phyloP scores from a whole-genome alignment of 2,888 invertebrate genomes.

The Drosophila paracracens region DNA sequence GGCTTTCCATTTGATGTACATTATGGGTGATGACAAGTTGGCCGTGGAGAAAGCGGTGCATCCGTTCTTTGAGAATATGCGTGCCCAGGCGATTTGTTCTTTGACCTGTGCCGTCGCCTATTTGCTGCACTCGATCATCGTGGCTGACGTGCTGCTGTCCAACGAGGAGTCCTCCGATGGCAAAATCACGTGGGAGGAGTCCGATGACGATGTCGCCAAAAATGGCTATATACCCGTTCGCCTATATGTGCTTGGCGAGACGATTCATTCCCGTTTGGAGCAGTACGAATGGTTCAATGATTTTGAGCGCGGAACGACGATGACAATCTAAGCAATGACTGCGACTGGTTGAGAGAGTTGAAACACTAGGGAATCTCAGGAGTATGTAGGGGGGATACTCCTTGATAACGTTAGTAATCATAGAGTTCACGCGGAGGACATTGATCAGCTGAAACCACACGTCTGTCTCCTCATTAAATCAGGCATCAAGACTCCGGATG shows the following conservation, averaged over 20 bases:
- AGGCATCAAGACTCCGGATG: background rate
- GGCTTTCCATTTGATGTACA: slow-evolving; percentile 34
- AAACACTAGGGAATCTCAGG: too few relatives aligned
- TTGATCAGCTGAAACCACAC: background rate
- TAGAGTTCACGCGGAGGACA: background rate
- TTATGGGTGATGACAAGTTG: background rate
- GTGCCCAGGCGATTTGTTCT: slow-evolving; percentile 34
- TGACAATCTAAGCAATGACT: slow-evolving; percentile 31
- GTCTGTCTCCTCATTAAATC: background rate
- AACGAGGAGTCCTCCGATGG: slow-evolving; percentile 11
- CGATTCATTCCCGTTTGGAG: slow-evolving; percentile 30
- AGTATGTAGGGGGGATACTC: too few relatives aligned
- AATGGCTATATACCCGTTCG: slow-evolving; percentile 42
- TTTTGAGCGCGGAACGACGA: background rate
- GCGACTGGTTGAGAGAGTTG: too few relatives aligned
- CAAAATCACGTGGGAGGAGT: background rate
- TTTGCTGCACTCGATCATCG: slow-evolving; percentile 51
- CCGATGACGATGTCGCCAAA: background rate
- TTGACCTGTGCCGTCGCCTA: slow-evolving; percentile 35
- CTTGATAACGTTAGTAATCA: too few relatives aligned
- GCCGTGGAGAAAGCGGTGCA: slow-evolving; percentile 40
- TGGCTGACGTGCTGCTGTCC: slow-evolving; percentile 54
- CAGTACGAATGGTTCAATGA: slow-evolving; percentile 35
- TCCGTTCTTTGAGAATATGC: slow-evolving; percentile 45
- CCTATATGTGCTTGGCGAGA: slow-evolving; percentile 40